phyloP scores from a whole-genome alignment of 2,888 invertebrate genomes.

The Ophion slaviceki region DNA sequence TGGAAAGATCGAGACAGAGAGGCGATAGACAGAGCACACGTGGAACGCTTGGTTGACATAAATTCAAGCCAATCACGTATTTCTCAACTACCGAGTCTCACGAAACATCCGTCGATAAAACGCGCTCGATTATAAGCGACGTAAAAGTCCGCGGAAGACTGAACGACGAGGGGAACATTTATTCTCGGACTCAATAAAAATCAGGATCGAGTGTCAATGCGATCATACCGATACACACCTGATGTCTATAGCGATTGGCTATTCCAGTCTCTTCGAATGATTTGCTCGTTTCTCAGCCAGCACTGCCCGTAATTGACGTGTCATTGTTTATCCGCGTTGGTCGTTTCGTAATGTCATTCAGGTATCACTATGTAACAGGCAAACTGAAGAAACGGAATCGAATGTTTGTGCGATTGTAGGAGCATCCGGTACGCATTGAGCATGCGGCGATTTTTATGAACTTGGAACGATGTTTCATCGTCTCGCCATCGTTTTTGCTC shows the following conservation, averaged over 20 bases:
- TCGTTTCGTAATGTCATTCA: neutral
- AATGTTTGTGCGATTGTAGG: neutral
- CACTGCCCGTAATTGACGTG: conserved; percentile 1
- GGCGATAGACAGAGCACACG: conserved; percentile 2
- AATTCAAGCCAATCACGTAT: conserved; percentile 57
- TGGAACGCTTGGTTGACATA: conserved; percentile 13
- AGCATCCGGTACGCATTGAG: neutral
- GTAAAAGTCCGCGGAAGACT: conserved; percentile 21
- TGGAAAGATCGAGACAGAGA: neutral
- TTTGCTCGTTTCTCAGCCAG: neutral
- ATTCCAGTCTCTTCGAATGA: neutral
- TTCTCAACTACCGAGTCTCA: conserved; percentile 41
- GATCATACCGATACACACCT: conserved; percentile 24
- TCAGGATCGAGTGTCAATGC: conserved; percentile 37
- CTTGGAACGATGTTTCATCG: neutral
- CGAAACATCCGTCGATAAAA: conserved; percentile 44
- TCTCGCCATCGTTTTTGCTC: neutral
- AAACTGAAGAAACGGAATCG: neutral
- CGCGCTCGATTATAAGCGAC: conserved; percentile 32
- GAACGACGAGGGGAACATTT: neutral
- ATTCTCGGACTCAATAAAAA: conserved; percentile 41
- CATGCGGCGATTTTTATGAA: neutral
- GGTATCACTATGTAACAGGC: neutral
- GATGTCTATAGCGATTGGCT: neutral
- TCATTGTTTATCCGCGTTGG: neutral